A percentile compares a stretch with the other conserved stretches of the same genome.
These are phyloP conservation scores for Dinoponera quadriceps DNA, from an alignment of 1,140 invertebrate genomes.

Conservation along the genomic window DNA sequence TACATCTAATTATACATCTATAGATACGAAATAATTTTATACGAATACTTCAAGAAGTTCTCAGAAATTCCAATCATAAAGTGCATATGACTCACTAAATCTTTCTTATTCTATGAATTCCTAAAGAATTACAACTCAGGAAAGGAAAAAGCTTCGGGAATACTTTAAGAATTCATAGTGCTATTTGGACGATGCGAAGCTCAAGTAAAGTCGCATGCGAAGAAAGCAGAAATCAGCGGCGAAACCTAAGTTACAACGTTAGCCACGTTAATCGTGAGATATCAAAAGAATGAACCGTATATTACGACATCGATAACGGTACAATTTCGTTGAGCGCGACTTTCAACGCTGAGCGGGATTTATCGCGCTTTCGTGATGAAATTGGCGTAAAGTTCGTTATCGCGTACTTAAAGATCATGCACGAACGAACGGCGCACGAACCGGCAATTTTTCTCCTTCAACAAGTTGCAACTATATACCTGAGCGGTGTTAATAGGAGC, in stretches of 20 bases:
- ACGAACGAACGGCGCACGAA: too few relatives aligned
- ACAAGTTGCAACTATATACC: slow-evolving; percentile 6
- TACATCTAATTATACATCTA: too few relatives aligned
- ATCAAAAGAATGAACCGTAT: background rate
- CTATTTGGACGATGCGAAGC: too few relatives aligned
- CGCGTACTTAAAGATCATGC: background rate
- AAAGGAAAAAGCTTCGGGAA: too few relatives aligned
- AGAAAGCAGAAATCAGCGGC: background rate
- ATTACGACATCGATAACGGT: background rate
- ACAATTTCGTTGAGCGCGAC: slow-evolving; percentile 17
- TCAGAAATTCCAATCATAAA: too few relatives aligned
- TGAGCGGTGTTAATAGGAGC: background rate
- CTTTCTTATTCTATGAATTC: too few relatives aligned
- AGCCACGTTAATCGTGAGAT: background rate
- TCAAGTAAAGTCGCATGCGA: slow-evolving; percentile 32
- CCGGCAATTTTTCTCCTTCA: background rate
- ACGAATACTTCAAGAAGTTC: too few relatives aligned
- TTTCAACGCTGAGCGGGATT: slow-evolving; percentile 7
- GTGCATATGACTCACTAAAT: too few relatives aligned
- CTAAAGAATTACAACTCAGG: too few relatives aligned
- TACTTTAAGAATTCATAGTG: too few relatives aligned
- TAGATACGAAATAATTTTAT: too few relatives aligned
- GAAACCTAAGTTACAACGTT: background rate
- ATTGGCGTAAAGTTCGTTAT: background rate
- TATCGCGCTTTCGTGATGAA: background rate